Percentiles rank a stretch among this genome's conserved stretches.
Conservation (phyloP, 2,888 invertebrate genomes). For the Galeopsomyia nigrocyanea region DNA sequence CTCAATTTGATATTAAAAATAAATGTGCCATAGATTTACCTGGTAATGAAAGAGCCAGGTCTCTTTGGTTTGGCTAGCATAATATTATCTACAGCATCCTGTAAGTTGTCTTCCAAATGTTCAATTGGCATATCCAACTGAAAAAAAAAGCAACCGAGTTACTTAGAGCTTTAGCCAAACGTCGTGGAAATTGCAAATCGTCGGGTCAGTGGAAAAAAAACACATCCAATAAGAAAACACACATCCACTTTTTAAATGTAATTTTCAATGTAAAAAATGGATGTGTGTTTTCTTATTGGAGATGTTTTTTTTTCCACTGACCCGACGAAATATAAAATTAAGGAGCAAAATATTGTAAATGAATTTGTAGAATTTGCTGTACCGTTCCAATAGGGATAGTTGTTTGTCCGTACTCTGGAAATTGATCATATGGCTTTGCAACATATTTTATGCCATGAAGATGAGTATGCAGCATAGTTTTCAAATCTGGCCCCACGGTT, state of each 20-base stretch:
- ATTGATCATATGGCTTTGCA: slow-evolving; percentile 77
- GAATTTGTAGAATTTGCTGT: slow-evolving; percentile 50
- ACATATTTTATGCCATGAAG: slow-evolving; percentile 80
- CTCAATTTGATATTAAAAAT: slow-evolving; percentile 5
- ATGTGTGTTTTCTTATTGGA: too few relatives aligned
- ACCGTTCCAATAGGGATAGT: slow-evolving; percentile 80
- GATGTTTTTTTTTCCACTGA: too few relatives aligned
- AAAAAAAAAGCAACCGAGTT: slow-evolving; percentile 56
- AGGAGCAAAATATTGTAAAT: slow-evolving; percentile 20
- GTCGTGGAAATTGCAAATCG: slow-evolving; percentile 25
- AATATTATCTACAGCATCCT: slow-evolving; percentile 76
- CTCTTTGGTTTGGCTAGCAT: slow-evolving; percentile 77
- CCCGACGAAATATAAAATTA: slow-evolving; percentile 30
- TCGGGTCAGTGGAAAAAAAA: too few relatives aligned
- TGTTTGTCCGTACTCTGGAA: slow-evolving; percentile 80
- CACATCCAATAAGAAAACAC: too few relatives aligned
- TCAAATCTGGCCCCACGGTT: slow-evolving; percentile 78
- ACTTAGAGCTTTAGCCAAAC: too few relatives aligned
- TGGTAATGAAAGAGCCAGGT: slow-evolving; percentile 79
- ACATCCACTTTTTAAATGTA: too few relatives aligned
- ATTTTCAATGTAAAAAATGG: too few relatives aligned
- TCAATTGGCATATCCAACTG: slow-evolving; percentile 82
- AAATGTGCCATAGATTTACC: slow-evolving; percentile 66
- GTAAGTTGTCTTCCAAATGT: slow-evolving; percentile 82
- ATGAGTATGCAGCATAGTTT: slow-evolving; percentile 75